Evolutionary conservation across 2,797 vertebrate species (phyloP), one percentile per base, ranked within the genome.

Genomic region (Pipistrellus pipistrellus): DNA sequence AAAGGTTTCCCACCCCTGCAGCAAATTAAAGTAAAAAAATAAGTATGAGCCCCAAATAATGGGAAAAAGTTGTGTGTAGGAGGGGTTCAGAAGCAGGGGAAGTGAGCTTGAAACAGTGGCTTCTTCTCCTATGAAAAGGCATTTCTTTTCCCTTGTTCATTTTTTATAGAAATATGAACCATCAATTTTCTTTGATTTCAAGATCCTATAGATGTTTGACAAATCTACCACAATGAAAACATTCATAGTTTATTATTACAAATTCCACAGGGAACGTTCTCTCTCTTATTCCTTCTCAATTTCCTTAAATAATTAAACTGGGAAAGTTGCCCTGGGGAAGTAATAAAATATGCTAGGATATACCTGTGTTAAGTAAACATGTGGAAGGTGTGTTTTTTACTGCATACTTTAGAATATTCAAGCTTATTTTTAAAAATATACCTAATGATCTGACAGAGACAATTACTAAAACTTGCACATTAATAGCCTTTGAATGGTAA

Each of bases 161-260:
- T 95, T 95, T 71, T 92, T 84, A 96, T 83, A 88, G 85, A 96
- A 96, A 90, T 86, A 93, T 90, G 53, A 96, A 59, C 53, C 48
- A 97, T 84, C 87, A 64, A 86, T 92, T 96, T 97, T 93, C 38
- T 88, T 96, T 95, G 69, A 93, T 90, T 96, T 95, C 87, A 84
- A 86, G 75, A 93, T 84, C 48, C 41, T 92, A 96, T 95, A 92
- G 91, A 95, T 96, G 96, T 97, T 91, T 76, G 86, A 95, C 51
- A 96, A 95, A 86, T 96, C 82, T 80, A 90, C 35, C 86, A 83
- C 75, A 92, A 62, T 71, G 76, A 90, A 96, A 97, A 97, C 85
- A 95, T 96, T 96, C 94, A 96, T 95, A 96, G 95, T 95, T 96
- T 83, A 95, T 97, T 88, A 95, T 96, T 93, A 57, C 18, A 81